Base-by-base conservation (phyloP, 2,888 invertebrate species). In the Xestobium rufovillosum region DNA sequence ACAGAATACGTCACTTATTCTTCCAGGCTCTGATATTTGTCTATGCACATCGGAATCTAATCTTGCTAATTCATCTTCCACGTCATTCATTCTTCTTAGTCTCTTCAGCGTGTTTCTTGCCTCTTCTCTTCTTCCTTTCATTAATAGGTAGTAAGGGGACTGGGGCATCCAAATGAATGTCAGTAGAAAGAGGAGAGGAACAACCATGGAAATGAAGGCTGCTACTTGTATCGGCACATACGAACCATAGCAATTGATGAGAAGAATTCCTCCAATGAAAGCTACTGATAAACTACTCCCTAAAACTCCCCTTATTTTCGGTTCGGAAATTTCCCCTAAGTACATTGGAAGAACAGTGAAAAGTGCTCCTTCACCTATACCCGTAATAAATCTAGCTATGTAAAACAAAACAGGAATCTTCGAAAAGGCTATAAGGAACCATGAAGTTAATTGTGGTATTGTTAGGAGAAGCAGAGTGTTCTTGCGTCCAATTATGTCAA, bases 401-500 rank as follows among this genome's bases (percentile, higher is more conserved):
- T 77, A 76, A n/a, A 80, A 65, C 30, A 72, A 54, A 26, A 68
- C 60, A 2, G 75, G 71, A 3, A 69, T 70, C 34, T 69, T 66
- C 15, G 78, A 77, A 19, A 70, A 61, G 43, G 77, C 74, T 47
- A 80, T 70, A 47, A 79, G 61, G 19, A 78, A 56, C 80, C 80
- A 82, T 41, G 78, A 73, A 25, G 73, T 33, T 44, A 76, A 72
- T 50, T 77, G 72, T 0, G 80, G 77, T 4, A 78, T 50, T 0
- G 76, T 73, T 9, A 76, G 71, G 23, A 75, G 57, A 9, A 80
- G 65, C 2, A 80, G 66, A n/a, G 76, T 73, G 9, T 68, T 70
- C 55, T 80, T 80, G n/a, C 82, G 69, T n/a, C 82, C 82, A 41
- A 77, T 69, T 42, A 68, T 65, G 56, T 81, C 78, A 35, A 80